phyloP scores from a whole-genome alignment of 1,140 invertebrate genomes.

The Zaprionus gabonicus region DNA sequence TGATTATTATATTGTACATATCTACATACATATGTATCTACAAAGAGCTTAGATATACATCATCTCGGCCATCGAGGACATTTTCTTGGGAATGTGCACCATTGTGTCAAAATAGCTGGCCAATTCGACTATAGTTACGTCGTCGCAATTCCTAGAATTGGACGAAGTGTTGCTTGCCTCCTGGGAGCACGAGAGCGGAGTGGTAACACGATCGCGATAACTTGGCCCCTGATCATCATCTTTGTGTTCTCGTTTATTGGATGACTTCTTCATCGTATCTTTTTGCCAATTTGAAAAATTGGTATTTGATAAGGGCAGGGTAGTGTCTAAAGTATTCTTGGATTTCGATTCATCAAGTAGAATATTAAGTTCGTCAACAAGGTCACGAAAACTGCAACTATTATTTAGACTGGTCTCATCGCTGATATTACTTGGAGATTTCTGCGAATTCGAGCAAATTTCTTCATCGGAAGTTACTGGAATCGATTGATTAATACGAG shows the following conservation, averaged over 20 bases:
- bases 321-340: conserved; percentile 27
- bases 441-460: conserved; percentile 29
- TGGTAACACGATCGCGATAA: conserved; percentile 42
- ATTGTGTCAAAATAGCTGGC: conserved; percentile 96
- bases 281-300: conserved; percentile 54
- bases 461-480: conserved; percentile 30
- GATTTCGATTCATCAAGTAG: conserved; percentile 58
- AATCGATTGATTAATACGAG: conserved; percentile 28
- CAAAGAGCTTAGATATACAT: conserved; percentile 92
- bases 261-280: not conserved
- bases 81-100: conserved; percentile 97
- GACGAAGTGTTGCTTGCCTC: conserved; percentile 86
- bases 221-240: not conserved
- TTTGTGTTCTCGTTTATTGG: not conserved
- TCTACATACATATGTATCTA: not conserved
- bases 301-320: conserved; percentile 35
- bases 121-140: conserved; percentile 95
- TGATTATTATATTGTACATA: conserved; percentile 1
- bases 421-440: conserved; percentile 27
- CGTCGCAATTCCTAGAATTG: conserved; percentile 86
- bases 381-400: conserved; percentile 59
- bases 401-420: conserved; percentile 32
- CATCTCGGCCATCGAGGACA: conserved; percentile 98
- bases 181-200: conserved; percentile 86
- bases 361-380: conserved; percentile 67